Evolutionary conservation across 2,888 invertebrate genomes (phyloP), one percentile per base, ranked within the genome.

Genomic region (Amiota communis): DNA sequence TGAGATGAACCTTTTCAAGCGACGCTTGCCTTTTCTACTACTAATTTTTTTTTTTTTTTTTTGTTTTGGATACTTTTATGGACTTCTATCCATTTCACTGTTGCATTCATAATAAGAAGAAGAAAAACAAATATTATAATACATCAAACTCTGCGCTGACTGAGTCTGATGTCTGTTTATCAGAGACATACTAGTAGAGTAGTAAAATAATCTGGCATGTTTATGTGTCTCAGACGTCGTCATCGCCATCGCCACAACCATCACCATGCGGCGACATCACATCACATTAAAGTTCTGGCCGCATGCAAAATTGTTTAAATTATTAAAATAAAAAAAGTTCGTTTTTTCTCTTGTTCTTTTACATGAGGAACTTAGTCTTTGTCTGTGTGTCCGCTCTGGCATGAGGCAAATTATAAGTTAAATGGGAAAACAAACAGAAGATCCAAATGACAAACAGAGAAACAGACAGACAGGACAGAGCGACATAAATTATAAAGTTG

Each of bases 221-320:
- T 83, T 85, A 83, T 83, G 85, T 78, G 76, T 64, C 75, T 72
- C 81, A 80, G 82, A 81, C 76, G 74, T 70, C 10, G 57, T 15
- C 56, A 23, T 9, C 46, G 13, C 12, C 13, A 64, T 56, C 3
- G 53, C 56, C 20, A 23, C 49, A 2, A 6, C 0, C 36, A 36
- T 36, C 36, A 36, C 36, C 36, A 36, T 36, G 36, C 36, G 36
- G 36, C 36, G 36, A 36, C 36, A 36, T 36, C 36, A 36, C 36
- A 36, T 12, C 65, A 11, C 48, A 68, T 68, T 68, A 77, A 81
- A 77, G 80, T 76, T n/a, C 63, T 77, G 81, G 81, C 78, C 78
- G 84, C 79, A 83, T 83, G 82, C 85, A 83, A 85, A 81, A 83
- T 6, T 80, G 78, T 77, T 79, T 79, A 76, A 84, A 83, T 83